phyloP scores from a whole-genome alignment of 2,888 invertebrate genomes.

The Mesochorus sp. region DNA sequence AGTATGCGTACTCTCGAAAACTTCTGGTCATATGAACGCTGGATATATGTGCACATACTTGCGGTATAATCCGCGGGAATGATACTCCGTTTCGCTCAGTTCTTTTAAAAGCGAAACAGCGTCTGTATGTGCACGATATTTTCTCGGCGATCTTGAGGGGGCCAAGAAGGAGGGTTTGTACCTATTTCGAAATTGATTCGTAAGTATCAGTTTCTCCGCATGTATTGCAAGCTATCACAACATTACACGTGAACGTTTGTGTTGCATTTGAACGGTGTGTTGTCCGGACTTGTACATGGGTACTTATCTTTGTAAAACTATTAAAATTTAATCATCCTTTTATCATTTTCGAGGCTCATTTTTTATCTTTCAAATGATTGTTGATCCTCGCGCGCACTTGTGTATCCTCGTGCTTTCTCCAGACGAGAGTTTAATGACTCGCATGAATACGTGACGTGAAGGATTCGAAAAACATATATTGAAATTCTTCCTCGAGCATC shows the following conservation, averaged over 20 bases:
- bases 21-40: neutral
- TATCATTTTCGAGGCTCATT: neutral
- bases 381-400: neutral
- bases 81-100: constrained; percentile 11
- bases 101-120: constrained; percentile 14
- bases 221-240: neutral
- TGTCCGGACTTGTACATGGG: too few relatives aligned
- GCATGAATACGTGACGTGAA: constrained; percentile 19
- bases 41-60: neutral
- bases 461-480: constrained; percentile 29
- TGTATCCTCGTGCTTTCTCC: neutral
- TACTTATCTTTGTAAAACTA: too few relatives aligned
- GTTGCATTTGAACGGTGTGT: too few relatives aligned
- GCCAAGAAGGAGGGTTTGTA: constrained; percentile 23
- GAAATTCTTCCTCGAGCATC: constrained; percentile 39
- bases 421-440: constrained; percentile 22
- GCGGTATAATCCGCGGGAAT: neutral
- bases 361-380: constrained; percentile 8
- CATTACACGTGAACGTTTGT: too few relatives aligned
- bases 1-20: too few relatives aligned
- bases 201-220: constrained; percentile 44
- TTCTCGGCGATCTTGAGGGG: constrained; percentile 20
- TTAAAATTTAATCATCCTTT: neutral
- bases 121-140: neutral
- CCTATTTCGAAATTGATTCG: constrained; percentile 55